These are phyloP conservation scores for Lophotis ruficrista DNA, from an alignment of 2,113 vertebrate genomes.

Conservation along the genomic window DNA sequence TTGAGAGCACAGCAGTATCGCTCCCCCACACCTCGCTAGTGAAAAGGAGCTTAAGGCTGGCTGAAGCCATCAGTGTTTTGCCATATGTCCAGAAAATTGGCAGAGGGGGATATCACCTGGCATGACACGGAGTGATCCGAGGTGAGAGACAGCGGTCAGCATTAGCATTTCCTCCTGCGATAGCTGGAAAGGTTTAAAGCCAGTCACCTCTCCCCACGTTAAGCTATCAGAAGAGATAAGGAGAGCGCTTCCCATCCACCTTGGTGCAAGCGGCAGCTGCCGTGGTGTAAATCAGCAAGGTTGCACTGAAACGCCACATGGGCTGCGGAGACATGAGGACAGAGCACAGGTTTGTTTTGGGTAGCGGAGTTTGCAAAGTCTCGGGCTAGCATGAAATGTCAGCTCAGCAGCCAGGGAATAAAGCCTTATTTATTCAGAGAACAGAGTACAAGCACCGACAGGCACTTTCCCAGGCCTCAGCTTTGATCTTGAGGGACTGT, in stretches of 20 bases:
- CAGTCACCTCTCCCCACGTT: background rate
- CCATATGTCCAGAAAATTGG: background rate
- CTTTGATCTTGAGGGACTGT: background rate
- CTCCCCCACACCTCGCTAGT: background rate
- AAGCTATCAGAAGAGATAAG: background rate
- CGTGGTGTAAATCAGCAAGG: background rate
- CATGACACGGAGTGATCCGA: background rate
- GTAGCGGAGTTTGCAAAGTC: background rate
- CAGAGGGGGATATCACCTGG: background rate
- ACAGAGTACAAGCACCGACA: background rate
- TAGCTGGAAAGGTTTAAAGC: background rate
- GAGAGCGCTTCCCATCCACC: background rate
- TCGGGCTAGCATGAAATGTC: background rate
- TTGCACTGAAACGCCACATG: background rate
- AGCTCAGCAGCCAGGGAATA: background rate
- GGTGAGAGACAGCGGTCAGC: background rate
- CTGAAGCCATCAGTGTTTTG: background rate
- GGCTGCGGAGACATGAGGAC: background rate
- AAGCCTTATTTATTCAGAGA: background rate
- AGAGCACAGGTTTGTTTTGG: background rate
- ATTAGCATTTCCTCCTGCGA: background rate
- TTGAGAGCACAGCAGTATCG: background rate
- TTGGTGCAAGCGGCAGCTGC: rapidly evolving
- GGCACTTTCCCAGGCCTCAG: background rate
- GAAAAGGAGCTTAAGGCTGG: slow-evolving; percentile 8